Evolutionary conservation across 1,140 invertebrate genomes (phyloP).

Genomic region (Oedothorax gibbosus): DNA sequence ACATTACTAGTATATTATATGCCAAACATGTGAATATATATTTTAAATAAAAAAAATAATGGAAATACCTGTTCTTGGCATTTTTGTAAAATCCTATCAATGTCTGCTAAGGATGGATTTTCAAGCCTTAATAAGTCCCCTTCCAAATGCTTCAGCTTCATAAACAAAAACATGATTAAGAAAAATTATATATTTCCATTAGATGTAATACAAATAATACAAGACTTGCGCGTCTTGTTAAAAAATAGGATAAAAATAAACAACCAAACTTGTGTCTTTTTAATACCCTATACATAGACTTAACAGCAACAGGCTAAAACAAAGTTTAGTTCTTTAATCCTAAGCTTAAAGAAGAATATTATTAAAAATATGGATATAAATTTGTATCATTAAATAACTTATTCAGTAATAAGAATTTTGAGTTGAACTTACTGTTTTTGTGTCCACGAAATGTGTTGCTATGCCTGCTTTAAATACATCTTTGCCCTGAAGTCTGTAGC

Average conservation of each 20-base stretch:
- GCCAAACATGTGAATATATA: not conserved
- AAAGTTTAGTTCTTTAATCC: too few species aligned
- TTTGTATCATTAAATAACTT: not conserved
- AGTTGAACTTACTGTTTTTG: constrained; percentile 64
- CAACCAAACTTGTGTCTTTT: too few species aligned
- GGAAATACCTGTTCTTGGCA: constrained; percentile 67
- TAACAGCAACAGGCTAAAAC: too few species aligned
- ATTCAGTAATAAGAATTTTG: not conserved
- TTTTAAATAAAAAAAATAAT: not conserved
- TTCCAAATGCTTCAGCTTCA: constrained; percentile 77
- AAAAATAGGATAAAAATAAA: too few species aligned
- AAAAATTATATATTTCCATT: too few species aligned
- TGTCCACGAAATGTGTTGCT: constrained; percentile 89
- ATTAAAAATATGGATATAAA: not conserved
- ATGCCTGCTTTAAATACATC: constrained; percentile 92
- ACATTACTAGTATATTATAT: too few species aligned
- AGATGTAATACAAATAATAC: too few species aligned
- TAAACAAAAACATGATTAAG: constrained; percentile 61
- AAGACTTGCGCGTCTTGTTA: too few species aligned
- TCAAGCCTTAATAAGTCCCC: constrained; percentile 75
- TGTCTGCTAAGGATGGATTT: constrained; percentile 70
- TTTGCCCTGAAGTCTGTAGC: constrained; percentile 82
- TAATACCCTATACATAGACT: too few species aligned
- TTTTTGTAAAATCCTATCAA: constrained; percentile 70
- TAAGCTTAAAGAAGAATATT: too few species aligned